Conservation (phyloP, 2,113 vertebrate species). For the Gallinago undulata region DNA sequence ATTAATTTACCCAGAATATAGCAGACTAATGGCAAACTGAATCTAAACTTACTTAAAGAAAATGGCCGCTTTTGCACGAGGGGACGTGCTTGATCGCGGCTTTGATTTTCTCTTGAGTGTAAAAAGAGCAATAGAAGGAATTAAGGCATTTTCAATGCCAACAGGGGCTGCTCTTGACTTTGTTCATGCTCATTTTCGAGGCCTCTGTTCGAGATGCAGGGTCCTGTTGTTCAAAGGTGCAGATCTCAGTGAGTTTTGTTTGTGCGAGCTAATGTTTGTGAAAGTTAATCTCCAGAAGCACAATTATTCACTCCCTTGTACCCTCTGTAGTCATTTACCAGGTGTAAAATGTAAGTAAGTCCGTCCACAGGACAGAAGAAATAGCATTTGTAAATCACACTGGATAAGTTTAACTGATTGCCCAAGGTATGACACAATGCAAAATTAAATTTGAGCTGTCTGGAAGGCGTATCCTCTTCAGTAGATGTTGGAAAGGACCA, state of each 20-base stretch:
- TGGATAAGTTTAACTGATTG: neutral
- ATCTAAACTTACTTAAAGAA: neutral
- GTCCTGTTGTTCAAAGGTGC: neutral
- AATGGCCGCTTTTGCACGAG: fast-evolving
- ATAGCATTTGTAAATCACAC: neutral
- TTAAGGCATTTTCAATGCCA: neutral
- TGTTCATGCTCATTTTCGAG: neutral
- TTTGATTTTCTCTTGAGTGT: neutral
- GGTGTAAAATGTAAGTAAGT: neutral
- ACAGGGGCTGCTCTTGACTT: neutral
- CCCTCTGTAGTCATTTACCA: neutral
- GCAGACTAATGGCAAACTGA: neutral
- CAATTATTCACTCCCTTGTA: neutral
- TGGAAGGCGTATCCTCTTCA: neutral
- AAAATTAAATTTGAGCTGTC: neutral
- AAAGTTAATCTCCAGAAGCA: neutral
- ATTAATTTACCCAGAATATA: neutral
- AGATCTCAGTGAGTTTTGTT: neutral
- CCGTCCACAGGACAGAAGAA: neutral
- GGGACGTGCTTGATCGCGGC: neutral
- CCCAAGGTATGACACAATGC: neutral
- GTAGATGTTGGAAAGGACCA: neutral
- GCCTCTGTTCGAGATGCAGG: fast-evolving
- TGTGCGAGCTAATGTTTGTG: neutral
- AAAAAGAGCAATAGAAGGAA: neutral